Evolutionary conservation across 2,888 invertebrate genomes (phyloP), one percentile per base, ranked within the genome.

Genomic region (Spatulosminthurus flaviceps): DNA sequence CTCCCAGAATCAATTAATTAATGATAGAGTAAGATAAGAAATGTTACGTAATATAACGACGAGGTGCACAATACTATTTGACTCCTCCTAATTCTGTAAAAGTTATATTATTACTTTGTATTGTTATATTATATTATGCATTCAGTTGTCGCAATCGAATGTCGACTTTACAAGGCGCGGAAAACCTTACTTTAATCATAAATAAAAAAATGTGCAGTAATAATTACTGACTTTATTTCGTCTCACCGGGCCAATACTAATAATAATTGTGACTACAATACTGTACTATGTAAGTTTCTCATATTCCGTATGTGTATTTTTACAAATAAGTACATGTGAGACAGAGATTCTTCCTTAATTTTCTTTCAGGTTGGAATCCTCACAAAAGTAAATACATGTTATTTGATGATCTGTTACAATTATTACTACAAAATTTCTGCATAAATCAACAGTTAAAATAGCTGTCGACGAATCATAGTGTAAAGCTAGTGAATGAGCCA

Each of bases 71-170:
- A 66, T 64, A 66, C 61, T 64, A 75, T 41, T 76, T 76, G 67
- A 66, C 76, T 76, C 76, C 67, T 66, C 66, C 42, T 22, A 42
- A 66, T 66, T 76, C 76, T 66, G 72, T 42, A 72, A 72, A 72
- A 51, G 43, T 34, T 28, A 41, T 42, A 71, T 43, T 67, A 76
- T 76, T 76, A 76, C 76, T 76, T 76, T 76, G 76, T 76, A 76
- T 76, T 76, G 67, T 76, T 66, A 67, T 74, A 51, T 51, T 51
- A n/a, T 43, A 51, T 51, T 51, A n/a, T 43, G 28, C 22, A 66
- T 29, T 76, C 22, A 76, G 76, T 76, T 67, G 64, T 66, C 66
- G 76, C 76, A 76, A 76, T 75, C 64, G 75, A 61, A 75, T 64
- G 34, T 24, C 29, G 67, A 42, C 29, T 19, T 51, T 42, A n/a